Evolutionary conservation across 35 echinoderm and acorn worm genomes (phyloP).

Genomic region (Anneissia japonica): DNA sequence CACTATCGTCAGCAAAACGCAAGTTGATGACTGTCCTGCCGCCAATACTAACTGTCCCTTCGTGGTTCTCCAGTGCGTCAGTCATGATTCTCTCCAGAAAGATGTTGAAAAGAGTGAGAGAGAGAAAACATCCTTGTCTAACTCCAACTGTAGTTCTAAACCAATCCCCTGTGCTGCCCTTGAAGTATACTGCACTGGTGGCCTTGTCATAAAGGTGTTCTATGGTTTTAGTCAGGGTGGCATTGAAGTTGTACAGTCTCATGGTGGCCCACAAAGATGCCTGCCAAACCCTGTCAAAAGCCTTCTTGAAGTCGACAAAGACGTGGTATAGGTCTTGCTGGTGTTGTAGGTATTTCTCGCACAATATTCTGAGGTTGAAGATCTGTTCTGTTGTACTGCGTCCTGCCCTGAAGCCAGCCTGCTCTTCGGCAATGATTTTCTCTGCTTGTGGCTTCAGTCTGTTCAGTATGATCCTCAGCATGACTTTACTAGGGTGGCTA

Average conservation of each 20-base stretch:
- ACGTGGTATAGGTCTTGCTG: background rate
- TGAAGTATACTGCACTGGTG: background rate
- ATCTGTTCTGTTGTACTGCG: slow-evolving; percentile 32
- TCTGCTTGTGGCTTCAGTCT: slow-evolving; percentile 20
- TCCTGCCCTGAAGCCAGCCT: background rate
- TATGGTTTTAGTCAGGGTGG: background rate
- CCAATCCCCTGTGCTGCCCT: background rate
- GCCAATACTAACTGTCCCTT: slow-evolving; percentile 43
- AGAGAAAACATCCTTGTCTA: slow-evolving; percentile 43
- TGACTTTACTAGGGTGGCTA: slow-evolving; percentile 18
- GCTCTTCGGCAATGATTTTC: slow-evolving; percentile 5
- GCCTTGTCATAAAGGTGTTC: background rate
- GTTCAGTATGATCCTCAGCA: slow-evolving; percentile 23
- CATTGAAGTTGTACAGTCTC: background rate
- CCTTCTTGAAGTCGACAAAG: background rate
- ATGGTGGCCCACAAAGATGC: background rate
- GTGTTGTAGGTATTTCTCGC: too few species aligned
- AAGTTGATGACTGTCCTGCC: slow-evolving; percentile 45
- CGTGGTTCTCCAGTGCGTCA: slow-evolving; percentile 42
- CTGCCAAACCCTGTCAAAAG: background rate
- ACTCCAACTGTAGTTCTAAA: slow-evolving; percentile 19
- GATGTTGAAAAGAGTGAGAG: slow-evolving; percentile 58
- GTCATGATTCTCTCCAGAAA: slow-evolving; percentile 55
- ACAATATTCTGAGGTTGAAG: too few species aligned
- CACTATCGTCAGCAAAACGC: slow-evolving; percentile 44